These are phyloP conservation scores for Agraylea sexmaculata DNA, from an alignment of 1,140 invertebrate species.

Conservation along the genomic window DNA sequence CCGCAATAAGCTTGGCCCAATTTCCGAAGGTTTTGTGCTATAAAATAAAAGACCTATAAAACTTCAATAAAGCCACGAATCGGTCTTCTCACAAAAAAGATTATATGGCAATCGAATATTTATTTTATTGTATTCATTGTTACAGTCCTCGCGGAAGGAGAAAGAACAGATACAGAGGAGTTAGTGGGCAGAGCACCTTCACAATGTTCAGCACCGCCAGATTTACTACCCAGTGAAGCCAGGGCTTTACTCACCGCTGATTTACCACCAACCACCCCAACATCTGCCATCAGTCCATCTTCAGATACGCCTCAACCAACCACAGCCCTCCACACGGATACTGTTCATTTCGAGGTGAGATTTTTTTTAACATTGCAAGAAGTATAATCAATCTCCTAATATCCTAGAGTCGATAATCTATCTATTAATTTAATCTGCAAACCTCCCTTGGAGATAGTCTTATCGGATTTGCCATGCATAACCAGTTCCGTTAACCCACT, in stretches of 20 bases:
- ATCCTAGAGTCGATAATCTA: slow-evolving; percentile 1
- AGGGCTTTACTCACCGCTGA: slow-evolving; percentile 29
- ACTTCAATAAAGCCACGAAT: background rate
- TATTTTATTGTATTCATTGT: slow-evolving; percentile 21
- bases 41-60: background rate
- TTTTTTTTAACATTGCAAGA: background rate
- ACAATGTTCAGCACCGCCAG: slow-evolving; percentile 37
- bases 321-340: slow-evolving; percentile 10
- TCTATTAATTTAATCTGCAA: slow-evolving; percentile 5
- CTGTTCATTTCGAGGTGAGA: slow-evolving; percentile 18
- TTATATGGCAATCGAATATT: no score
- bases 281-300: slow-evolving; percentile 21
- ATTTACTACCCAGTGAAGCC: slow-evolving; percentile 34
- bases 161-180: slow-evolving; percentile 45
- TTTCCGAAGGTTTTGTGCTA: background rate
- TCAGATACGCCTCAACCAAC: slow-evolving; percentile 5
- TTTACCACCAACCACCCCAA: slow-evolving; percentile 22
- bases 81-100: no score
- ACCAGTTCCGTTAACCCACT: background rate
- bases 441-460: background rate
- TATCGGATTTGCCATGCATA: background rate
- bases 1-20: background rate
- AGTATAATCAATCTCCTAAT: no score
- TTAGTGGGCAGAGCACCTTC: slow-evolving; percentile 38
- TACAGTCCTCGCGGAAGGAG: slow-evolving; percentile 41